Percentiles rank a stretch among this genome's conserved stretches.
These are phyloP conservation scores for Climacteris rufus DNA, from an alignment of 2,113 vertebrate genomes.

Conservation along the genomic window DNA sequence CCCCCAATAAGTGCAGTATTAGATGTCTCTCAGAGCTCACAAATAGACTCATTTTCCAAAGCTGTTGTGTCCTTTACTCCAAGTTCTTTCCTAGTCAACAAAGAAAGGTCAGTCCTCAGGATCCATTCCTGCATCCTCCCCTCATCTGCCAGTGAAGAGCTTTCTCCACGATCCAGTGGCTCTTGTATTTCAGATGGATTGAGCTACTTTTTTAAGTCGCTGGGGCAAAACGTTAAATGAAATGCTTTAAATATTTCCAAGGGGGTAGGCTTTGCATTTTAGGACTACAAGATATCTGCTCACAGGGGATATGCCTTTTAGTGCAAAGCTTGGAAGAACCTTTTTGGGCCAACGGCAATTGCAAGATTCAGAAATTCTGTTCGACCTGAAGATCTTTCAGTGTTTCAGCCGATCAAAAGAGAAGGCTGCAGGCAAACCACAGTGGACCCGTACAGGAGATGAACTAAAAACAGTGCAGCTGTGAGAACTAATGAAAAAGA, in stretches of 20 bases:
- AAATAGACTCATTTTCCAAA: neutral
- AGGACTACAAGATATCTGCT: neutral
- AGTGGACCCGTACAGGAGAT: rapidly evolving
- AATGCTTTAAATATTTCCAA: neutral
- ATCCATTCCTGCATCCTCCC: neutral
- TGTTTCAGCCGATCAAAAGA: neutral
- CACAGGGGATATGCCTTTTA: neutral
- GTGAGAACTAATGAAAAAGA: neutral
- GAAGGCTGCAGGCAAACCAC: neutral
- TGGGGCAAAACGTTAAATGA: neutral
- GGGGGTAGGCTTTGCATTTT: neutral
- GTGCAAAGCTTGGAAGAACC: neutral
- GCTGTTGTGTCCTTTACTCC: neutral
- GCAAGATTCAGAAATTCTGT: neutral
- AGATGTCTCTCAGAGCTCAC: neutral
- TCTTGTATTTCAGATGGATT: neutral
- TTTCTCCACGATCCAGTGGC: rapidly evolving
- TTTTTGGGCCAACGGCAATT: neutral
- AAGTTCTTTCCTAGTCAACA: neutral
- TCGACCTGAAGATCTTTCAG: neutral
- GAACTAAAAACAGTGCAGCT: neutral
- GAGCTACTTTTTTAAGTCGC: neutral
- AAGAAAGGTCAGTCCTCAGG: neutral
- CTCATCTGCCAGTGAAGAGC: neutral
- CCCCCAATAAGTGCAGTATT: rapidly evolving